These are phyloP conservation scores for Apolygus lucorum DNA, from an alignment of 1,140 invertebrate genomes.

Conservation along the genomic window DNA sequence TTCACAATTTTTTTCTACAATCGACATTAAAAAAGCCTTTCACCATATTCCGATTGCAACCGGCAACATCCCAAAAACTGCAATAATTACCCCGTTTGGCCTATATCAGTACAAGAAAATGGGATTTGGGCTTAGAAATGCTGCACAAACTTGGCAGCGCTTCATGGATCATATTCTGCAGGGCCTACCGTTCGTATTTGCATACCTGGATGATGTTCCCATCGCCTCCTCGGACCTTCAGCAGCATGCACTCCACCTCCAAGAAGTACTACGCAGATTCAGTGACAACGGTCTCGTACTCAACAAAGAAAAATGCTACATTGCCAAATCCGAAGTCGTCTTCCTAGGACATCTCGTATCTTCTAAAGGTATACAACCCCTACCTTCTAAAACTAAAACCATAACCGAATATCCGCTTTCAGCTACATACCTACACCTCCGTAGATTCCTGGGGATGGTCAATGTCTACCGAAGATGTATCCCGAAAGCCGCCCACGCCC, in stretches of 20 bases:
- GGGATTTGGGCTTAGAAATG: slow-evolving; percentile 26
- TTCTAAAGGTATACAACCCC: slow-evolving; percentile 32
- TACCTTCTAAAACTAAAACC: slow-evolving; percentile 28
- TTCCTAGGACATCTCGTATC: slow-evolving; percentile 38
- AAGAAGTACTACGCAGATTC: slow-evolving; percentile 21
- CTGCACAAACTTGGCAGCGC: slow-evolving; percentile 27
- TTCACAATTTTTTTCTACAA: slow-evolving; percentile 39
- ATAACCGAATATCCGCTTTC: slow-evolving; percentile 34
- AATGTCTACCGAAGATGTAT: slow-evolving; percentile 37
- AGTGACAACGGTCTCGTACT: slow-evolving; percentile 12
- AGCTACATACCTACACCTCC: slow-evolving; percentile 28
- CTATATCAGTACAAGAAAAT: slow-evolving; percentile 22
- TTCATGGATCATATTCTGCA: slow-evolving; percentile 27
- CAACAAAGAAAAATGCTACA: slow-evolving; percentile 31
- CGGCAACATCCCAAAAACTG: slow-evolving; percentile 33
- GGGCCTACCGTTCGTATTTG: slow-evolving; percentile 36
- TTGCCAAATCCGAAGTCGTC: slow-evolving; percentile 24
- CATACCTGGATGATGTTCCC: slow-evolving; percentile 48
- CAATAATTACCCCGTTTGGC: slow-evolving; percentile 26
- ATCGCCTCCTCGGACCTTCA: slow-evolving; percentile 37
- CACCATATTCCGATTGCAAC: slow-evolving; percentile 40
- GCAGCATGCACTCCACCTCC: slow-evolving; percentile 32
- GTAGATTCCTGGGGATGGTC: slow-evolving; percentile 35
- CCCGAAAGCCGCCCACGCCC: slow-evolving; percentile 25
- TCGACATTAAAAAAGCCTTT: slow-evolving; percentile 44